These are phyloP conservation scores for Drosophila nannoptera DNA, from an alignment of 1,140 invertebrate species.

Conservation along the genomic window DNA sequence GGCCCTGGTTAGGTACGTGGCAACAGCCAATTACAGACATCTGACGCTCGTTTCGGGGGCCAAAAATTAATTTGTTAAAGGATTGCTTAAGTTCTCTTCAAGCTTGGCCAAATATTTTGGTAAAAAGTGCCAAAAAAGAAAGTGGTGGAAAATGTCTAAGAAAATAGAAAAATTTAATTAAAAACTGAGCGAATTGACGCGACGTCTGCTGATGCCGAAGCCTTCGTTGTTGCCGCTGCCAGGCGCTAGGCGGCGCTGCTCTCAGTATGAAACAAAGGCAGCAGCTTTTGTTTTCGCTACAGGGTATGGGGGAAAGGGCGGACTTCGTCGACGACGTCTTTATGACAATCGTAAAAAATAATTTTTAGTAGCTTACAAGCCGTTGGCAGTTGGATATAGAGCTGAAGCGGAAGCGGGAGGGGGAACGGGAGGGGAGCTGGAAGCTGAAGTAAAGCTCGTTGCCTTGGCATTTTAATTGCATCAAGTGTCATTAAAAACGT, in stretches of 20 bases:
- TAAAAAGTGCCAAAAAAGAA: constrained; percentile 33
- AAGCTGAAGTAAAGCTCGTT: constrained; percentile 35
- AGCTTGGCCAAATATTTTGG: constrained; percentile 65
- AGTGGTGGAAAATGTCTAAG: constrained; percentile 26
- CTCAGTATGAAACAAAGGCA: constrained; percentile 40
- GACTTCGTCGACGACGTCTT: constrained; percentile 49
- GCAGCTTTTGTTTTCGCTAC: constrained; percentile 53
- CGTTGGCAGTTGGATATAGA: constrained; percentile 12
- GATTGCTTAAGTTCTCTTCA: constrained; percentile 44
- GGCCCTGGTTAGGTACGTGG: constrained; percentile 42
- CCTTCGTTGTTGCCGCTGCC: constrained; percentile 20
- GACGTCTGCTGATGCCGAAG: constrained; percentile 8
- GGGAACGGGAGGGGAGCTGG: constrained; percentile 10
- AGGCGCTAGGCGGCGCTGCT: constrained; percentile 47
- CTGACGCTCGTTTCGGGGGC: constrained; percentile 61
- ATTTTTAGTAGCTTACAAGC: constrained; percentile 73
- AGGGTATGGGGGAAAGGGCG: not conserved
- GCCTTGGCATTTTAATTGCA: constrained; percentile 70
- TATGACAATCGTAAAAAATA: constrained; percentile 77
- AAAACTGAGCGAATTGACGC: constrained; percentile 50
- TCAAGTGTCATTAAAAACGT: constrained; percentile 68
- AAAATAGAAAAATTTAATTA: constrained; percentile 58
- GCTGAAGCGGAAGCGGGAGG: too few species aligned
- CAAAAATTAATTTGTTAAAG: constrained; percentile 70
- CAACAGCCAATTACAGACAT: constrained; percentile 66